Percentiles rank a stretch among this genome's conserved stretches.
These are phyloP conservation scores for Oryzias celebensis DNA, from an alignment of 2,113 vertebrate species.

Conservation along the genomic window DNA sequence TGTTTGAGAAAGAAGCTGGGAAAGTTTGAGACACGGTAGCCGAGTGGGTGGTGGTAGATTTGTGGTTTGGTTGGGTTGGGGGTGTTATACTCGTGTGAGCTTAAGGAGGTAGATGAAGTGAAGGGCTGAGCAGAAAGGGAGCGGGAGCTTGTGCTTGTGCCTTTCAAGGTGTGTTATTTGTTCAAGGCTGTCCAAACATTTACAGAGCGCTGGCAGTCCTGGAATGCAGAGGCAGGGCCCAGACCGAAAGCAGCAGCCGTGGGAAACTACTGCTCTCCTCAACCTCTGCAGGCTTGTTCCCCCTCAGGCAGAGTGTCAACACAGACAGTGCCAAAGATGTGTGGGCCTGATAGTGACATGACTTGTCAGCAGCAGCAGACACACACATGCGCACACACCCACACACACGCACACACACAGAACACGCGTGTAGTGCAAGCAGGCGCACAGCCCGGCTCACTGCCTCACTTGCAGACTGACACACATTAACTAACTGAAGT, in stretches of 20 bases:
- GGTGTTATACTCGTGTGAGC: conserved; percentile 58
- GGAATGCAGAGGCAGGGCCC: conserved; percentile 87
- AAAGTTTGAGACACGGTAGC: conserved; percentile 52
- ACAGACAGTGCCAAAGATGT: conserved; percentile 91
- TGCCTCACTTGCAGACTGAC: conserved; percentile 68
- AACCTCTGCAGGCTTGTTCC: conserved; percentile 85
- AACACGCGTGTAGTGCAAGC: conserved; percentile 40
- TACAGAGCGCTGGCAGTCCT: conserved; percentile 88
- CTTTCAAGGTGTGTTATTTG: conserved; percentile 98
- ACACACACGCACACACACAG: conserved; percentile 33
- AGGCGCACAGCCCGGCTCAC: conserved; percentile 71
- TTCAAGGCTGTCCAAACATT: conserved; percentile 97
- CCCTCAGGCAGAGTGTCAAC: conserved; percentile 88
- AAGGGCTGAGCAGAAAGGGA: conserved; percentile 65
- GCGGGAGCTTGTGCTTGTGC: conserved; percentile 82
- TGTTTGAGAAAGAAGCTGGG: conserved; percentile 52
- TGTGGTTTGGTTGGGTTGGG: conserved; percentile 51
- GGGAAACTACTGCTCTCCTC: conserved; percentile 93
- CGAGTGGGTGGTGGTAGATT: conserved; percentile 46
- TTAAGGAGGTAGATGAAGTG: conserved; percentile 69
- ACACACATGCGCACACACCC: conserved; percentile 35
- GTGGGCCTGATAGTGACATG: conserved; percentile 88
- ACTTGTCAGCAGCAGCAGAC: conserved; percentile 75
- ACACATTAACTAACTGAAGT: conserved; percentile 74
- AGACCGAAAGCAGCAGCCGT: conserved; percentile 84